A percentile compares a stretch with the other conserved stretches of the same genome.
Evolutionary conservation across 2,888 invertebrate species (phyloP).

Genomic region (Petrolisthes cinctipes): DNA sequence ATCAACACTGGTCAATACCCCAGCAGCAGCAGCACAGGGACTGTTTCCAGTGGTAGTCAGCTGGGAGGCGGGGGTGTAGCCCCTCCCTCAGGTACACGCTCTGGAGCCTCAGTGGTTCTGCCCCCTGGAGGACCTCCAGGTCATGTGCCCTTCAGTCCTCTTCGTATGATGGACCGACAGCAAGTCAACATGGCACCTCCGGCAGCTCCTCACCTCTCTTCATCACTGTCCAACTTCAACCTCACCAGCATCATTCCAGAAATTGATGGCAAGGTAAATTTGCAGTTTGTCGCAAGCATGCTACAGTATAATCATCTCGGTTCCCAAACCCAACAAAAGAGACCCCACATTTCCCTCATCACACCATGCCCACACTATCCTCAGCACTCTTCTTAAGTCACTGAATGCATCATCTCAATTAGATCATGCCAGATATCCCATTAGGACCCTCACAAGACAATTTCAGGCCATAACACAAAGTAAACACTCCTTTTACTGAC

Average conservation of each 20-base stretch:
- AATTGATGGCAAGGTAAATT: slow-evolving; percentile 63
- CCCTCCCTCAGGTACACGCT: slow-evolving; percentile 31
- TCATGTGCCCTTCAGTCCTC: slow-evolving; percentile 61
- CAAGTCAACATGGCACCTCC: slow-evolving; percentile 61
- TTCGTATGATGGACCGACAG: slow-evolving; percentile 62
- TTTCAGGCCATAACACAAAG: no score
- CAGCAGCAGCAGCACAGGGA: slow-evolving; percentile 26
- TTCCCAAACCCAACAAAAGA: no score
- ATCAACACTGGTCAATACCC: slow-evolving; percentile 59
- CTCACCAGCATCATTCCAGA: slow-evolving; percentile 66
- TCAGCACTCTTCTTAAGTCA: no score
- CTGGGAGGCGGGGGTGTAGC: slow-evolving; percentile 42
- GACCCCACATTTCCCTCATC: no score
- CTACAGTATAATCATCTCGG: no score
- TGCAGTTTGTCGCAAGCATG: background rate
- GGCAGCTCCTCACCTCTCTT: slow-evolving; percentile 58
- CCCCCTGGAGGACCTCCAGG: slow-evolving; percentile 56
- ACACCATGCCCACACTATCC: no score
- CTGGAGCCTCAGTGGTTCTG: slow-evolving; percentile 47
- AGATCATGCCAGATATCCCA: no score
- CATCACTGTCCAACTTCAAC: slow-evolving; percentile 63
- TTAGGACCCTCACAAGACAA: no score
- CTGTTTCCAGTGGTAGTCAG: slow-evolving; percentile 35
- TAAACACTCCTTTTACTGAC: background rate
- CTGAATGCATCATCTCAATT: no score